Conservation (phyloP, 2,797 vertebrate genomes). For the Halcyon leucocephala region DNA sequence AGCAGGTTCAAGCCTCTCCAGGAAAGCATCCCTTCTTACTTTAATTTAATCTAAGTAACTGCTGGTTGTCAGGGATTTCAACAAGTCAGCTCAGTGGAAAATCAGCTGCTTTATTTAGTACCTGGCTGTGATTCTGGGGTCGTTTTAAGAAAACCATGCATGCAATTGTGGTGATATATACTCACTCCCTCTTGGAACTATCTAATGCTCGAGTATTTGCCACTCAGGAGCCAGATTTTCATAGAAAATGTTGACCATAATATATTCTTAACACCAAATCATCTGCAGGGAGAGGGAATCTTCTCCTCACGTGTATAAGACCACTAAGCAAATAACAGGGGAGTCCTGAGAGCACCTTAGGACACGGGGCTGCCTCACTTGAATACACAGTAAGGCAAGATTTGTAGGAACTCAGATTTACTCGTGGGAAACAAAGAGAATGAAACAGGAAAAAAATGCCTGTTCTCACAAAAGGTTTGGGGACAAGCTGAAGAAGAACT, state of each 20-base stretch:
- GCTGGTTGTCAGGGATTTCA: not conserved
- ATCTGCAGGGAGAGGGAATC: not conserved
- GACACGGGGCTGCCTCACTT: not conserved
- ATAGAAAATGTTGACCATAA: not conserved
- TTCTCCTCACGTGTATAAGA: not conserved
- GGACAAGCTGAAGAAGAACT: not conserved
- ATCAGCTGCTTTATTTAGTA: not conserved
- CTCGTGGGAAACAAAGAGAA: not conserved
- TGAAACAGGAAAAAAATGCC: not conserved
- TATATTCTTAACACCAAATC: not conserved
- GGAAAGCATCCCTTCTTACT: not conserved
- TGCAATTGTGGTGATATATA: not conserved
- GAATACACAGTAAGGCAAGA: not conserved
- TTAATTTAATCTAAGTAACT: not conserved
- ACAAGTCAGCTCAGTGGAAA: not conserved
- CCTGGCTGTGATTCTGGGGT: not conserved
- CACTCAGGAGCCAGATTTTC: not conserved
- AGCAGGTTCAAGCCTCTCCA: not conserved
- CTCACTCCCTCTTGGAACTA: not conserved
- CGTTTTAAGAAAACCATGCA: not conserved
- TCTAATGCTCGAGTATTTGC: rapidly evolving
- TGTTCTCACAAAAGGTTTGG: not conserved
- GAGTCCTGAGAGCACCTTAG: not conserved
- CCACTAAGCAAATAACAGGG: not conserved
- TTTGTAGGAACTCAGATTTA: not conserved